phyloP scores from a whole-genome alignment of 2,888 invertebrate genomes.

The Oligia strigilis region DNA sequence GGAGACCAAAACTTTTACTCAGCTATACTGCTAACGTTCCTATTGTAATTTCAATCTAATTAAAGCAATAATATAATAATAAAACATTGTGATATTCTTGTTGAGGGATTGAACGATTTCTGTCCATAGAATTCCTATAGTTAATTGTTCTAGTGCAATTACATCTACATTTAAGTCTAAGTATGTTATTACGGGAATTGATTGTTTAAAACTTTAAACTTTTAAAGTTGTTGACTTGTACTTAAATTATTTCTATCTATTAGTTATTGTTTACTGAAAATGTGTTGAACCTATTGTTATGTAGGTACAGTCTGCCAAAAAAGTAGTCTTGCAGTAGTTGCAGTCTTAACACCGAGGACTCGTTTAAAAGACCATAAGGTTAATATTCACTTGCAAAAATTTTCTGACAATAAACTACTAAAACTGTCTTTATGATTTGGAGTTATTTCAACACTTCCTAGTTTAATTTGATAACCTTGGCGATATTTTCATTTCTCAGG shows the following conservation, averaged over 20 bases:
- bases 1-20: conserved; percentile 52
- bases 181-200: conserved; percentile 27
- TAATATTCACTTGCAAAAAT: neutral
- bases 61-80: conserved; percentile 59
- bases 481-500: neutral
- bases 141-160: conserved; percentile 59
- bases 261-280: conserved; percentile 29
- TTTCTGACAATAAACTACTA: neutral
- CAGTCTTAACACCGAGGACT: neutral
- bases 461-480: neutral
- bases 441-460: neutral
- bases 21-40: conserved; percentile 49
- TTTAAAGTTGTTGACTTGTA: conserved; percentile 54
- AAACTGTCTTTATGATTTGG: neutral
- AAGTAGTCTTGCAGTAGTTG: neutral
- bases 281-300: conserved; percentile 5
- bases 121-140: conserved; percentile 59
- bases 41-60: conserved; percentile 57
- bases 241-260: conserved; percentile 33
- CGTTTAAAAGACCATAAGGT: neutral
- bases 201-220: conserved; percentile 43
- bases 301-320: neutral
- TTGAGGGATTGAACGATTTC: conserved; percentile 60
- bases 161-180: conserved; percentile 36
- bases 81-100: conserved; percentile 65